A percentile compares a stretch with the other conserved stretches of the same genome.
Evolutionary conservation across 2,888 invertebrate genomes (phyloP).

Genomic region (Lycocerus yunnanus): DNA sequence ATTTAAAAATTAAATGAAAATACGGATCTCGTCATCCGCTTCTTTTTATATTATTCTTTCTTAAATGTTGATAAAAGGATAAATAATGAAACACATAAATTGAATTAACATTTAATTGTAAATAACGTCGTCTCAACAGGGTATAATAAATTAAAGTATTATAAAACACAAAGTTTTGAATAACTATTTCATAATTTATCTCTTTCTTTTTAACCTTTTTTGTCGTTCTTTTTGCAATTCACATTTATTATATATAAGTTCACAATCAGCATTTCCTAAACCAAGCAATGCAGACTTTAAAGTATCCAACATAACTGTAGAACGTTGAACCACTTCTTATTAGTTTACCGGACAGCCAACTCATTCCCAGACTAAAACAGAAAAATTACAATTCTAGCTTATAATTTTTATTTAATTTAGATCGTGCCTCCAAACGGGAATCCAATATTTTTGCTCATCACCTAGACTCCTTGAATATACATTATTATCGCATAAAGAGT

Average conservation of each 20-base stretch:
- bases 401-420: not conserved
- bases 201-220: not conserved
- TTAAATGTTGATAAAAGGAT: too few species aligned
- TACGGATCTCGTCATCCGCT: too few species aligned
- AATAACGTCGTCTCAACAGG: too few species aligned
- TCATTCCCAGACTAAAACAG: conserved; percentile 72
- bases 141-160: too few species aligned
- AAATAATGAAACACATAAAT: too few species aligned
- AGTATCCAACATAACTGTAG: conserved; percentile 62
- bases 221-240: conserved; percentile 52
- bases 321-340: conserved; percentile 49
- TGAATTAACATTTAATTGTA: too few species aligned
- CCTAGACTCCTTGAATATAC: conserved; percentile 61
- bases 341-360: conserved; percentile 69
- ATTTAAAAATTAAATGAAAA: too few species aligned
- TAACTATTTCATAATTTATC: too few species aligned
- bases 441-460: conserved; percentile 67
- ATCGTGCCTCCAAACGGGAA: conserved; percentile 75
- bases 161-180: too few species aligned
- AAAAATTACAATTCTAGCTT: not conserved
- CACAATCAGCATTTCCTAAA: conserved; percentile 70
- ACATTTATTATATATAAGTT: conserved; percentile 62
- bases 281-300: conserved; percentile 71
- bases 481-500: conserved; percentile 70
- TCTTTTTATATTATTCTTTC: too few species aligned